Evolutionary conservation across 2,888 invertebrate species (phyloP).

Genomic region (Cheilosia urbana): DNA sequence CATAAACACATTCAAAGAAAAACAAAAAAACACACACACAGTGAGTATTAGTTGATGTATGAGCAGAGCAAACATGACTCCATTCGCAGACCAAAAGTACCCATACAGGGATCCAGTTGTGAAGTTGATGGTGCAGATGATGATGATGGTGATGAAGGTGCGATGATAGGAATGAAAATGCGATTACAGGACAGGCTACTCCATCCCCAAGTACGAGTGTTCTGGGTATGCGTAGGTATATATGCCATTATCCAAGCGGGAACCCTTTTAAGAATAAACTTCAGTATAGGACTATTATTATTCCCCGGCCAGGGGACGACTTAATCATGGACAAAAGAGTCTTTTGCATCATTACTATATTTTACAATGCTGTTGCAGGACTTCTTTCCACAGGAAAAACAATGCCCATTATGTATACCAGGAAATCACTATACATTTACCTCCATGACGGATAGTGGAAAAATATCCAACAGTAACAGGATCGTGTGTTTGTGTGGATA

Average conservation of each 20-base stretch:
- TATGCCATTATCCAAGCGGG: constrained; percentile 26
- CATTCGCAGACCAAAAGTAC: constrained; percentile 31
- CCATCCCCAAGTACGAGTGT: not conserved
- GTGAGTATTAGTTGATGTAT: constrained; percentile 15
- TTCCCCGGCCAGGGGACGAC: constrained; percentile 23
- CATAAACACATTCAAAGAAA: not conserved
- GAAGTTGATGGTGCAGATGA: constrained; percentile 44
- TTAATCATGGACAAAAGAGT: constrained; percentile 20
- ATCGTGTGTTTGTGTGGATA: not conserved
- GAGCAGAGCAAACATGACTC: constrained; percentile 38
- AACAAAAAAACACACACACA: constrained; percentile 15
- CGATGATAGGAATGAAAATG: constrained; percentile 62
- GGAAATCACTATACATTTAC: too few relatives aligned
- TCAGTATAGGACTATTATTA: constrained; percentile 42
- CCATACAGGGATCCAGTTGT: constrained; percentile 37
- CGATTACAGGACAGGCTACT: constrained; percentile 36
- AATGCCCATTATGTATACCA: not conserved
- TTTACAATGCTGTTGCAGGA: not conserved
- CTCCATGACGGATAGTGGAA: not conserved
- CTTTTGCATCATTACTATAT: not conserved
- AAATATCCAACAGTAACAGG: not conserved
- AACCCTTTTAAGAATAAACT: constrained; percentile 39
- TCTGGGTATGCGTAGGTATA: constrained; percentile 13
- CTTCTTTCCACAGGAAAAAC: not conserved
- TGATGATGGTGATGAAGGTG: constrained; percentile 47